phyloP scores from a whole-genome alignment of 1,140 invertebrate genomes.

The Hydropsyche tenuis region DNA sequence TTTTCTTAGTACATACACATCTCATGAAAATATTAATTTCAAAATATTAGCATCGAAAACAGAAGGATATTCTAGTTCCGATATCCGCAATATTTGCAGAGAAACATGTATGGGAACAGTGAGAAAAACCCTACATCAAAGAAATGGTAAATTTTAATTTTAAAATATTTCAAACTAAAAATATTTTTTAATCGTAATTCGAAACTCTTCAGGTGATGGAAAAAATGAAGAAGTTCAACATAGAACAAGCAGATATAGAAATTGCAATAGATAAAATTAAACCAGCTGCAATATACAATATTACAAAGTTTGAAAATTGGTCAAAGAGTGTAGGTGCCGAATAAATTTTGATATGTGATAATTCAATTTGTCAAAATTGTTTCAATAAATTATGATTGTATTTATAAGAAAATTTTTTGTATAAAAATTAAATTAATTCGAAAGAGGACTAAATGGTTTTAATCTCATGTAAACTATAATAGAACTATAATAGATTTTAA shows the following conservation, averaged over 20 bases:
- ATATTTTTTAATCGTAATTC: not conserved
- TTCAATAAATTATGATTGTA: too few relatives aligned
- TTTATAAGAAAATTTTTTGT: too few relatives aligned
- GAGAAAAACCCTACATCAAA: constrained; percentile 51
- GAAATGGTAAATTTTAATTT: constrained; percentile 3
- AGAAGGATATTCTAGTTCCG: constrained; percentile 84
- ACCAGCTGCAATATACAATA: not conserved
- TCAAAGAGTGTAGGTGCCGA: constrained; percentile 41
- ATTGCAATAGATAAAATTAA: not conserved
- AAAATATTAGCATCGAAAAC: constrained; percentile 68
- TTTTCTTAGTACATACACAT: constrained; percentile 60
- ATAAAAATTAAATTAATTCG: too few relatives aligned
- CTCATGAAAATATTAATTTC: constrained; percentile 58
- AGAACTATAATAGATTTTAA: too few relatives aligned
- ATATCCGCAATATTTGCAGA: constrained; percentile 88
- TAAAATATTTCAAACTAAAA: not conserved
- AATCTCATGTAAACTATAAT: too few relatives aligned
- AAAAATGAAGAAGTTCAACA: not conserved
- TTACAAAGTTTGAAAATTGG: constrained; percentile 39
- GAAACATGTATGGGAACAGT: constrained; percentile 75
- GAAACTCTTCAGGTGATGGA: not conserved
- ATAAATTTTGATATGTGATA: too few relatives aligned
- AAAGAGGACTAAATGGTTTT: too few relatives aligned
- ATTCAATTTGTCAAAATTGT: too few relatives aligned
- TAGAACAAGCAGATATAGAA: not conserved